Base-by-base conservation (phyloP, 2,888 invertebrate species). In the Caradrina kadenii region DNA sequence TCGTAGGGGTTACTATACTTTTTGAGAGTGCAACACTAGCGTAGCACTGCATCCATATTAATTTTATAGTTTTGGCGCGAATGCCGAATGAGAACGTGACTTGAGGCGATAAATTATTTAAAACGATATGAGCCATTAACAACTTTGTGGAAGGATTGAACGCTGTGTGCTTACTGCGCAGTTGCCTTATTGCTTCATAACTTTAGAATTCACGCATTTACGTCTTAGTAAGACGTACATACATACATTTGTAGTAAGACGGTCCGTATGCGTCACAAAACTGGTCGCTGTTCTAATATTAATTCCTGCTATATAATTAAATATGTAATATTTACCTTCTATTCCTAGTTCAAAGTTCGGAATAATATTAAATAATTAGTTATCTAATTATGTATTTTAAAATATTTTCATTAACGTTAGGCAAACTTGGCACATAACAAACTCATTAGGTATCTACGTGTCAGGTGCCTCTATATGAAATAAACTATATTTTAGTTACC, bases 11-110 rank as follows among this genome's bases (percentile, higher is more conserved):
- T n/a, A n/a, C n/a, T n/a, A n/a, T n/a, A 48, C 39, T 58, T 63
- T 69, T 65, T 21, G 8, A 15, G 13, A 42, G 50, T 55, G n/a
- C 62, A 79, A 17, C 56, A 63, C 55, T 74, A 74, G 59, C 13
- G 42, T 54, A 54, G 19, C 13, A 22, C 22, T 63, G 63, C 26
- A 69, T 66, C 58, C 54, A 73, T 45, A 73, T 54, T 65, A 3
- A 75, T 78, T 72, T 77, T 72, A 82, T 80, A 71, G 61, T 75
- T 71, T 84, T 84, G 79, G 83, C 79, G 81, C 82, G 70, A 80
- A 85, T 83, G 66, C 80, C 72, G 69, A 82, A 67, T 72, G 76
- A n/a, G 62, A 81, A 85, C 86, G 86, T 87, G 87, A 82, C 81
- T 77, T 42, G 74, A 8, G 69, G 22, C 76, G 76, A 66, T 65